phyloP scores from a whole-genome alignment of 2,888 invertebrate species.

The Pterostichus niger region DNA sequence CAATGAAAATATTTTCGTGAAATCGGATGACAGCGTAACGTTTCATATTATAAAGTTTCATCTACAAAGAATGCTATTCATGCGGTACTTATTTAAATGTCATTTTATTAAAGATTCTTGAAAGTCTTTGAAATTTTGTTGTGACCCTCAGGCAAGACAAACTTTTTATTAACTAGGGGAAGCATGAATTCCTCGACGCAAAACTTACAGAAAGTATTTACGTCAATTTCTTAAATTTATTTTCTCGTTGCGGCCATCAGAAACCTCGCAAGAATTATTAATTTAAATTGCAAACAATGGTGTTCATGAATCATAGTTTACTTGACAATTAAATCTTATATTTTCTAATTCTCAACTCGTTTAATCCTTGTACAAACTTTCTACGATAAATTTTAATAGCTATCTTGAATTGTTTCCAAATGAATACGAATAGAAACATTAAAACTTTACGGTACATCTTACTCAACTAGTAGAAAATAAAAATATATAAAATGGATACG shows the following conservation, averaged over 20 bases:
- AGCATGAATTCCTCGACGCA: not conserved
- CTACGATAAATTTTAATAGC: constrained; percentile 6
- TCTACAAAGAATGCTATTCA: constrained; percentile 44
- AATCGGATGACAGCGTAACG: constrained; percentile 18
- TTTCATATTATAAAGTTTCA: constrained; percentile 43
- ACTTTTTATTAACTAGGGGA: constrained; percentile 35
- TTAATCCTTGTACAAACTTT: constrained; percentile 15
- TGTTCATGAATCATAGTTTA: constrained; percentile 9
- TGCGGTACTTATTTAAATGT: constrained; percentile 51
- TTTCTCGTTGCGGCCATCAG: constrained; percentile 1
- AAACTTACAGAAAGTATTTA: constrained; percentile 34
- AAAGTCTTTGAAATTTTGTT: constrained; percentile 48
- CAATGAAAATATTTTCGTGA: constrained; percentile 19
- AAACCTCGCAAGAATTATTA: constrained; percentile 17
- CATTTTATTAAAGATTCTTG: constrained; percentile 57
- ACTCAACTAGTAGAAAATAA: not conserved
- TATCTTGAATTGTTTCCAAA: not conserved
- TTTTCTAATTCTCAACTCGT: not conserved
- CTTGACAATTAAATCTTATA: constrained; percentile 32
- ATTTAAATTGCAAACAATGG: constrained; percentile 36
- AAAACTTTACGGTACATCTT: not conserved
- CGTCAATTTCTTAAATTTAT: constrained; percentile 24
- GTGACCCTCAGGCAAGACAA: constrained; percentile 28
- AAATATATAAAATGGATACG: not conserved
- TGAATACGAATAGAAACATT: not conserved